phyloP scores from a whole-genome alignment of 2,113 vertebrate genomes.

The Lophura nycthemera region DNA sequence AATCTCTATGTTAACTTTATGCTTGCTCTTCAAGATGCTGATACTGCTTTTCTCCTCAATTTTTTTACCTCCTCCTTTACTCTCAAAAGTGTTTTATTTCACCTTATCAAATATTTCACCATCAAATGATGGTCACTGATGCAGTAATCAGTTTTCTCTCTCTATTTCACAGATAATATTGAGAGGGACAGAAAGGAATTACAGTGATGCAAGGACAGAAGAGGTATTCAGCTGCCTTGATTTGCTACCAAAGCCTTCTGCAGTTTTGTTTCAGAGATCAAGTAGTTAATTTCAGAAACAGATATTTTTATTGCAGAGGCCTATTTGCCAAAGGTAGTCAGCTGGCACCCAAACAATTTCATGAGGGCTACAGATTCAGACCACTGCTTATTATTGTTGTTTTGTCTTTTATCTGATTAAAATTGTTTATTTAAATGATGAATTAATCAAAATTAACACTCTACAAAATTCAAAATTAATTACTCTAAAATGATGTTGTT shows the following conservation, averaged over 20 bases:
- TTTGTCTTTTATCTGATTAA: background rate
- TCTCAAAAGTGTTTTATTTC: constrained; percentile 29
- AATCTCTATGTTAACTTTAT: background rate
- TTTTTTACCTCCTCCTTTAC: background rate
- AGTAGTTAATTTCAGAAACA: background rate
- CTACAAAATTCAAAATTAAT: no score
- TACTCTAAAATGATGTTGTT: accelerated
- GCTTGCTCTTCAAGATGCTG: background rate
- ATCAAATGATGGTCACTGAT: background rate
- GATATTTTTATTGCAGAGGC: background rate
- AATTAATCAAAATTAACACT: background rate
- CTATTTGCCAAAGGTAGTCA: background rate
- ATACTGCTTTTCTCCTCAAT: constrained; percentile 16
- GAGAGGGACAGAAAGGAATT: background rate
- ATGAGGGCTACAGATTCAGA: background rate
- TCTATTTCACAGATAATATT: constrained; percentile 2
- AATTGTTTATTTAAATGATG: background rate
- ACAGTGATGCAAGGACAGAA: background rate
- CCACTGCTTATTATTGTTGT: background rate
- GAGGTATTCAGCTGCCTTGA: background rate
- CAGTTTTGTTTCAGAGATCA: background rate
- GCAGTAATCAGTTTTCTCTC: background rate
- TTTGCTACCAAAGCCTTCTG: background rate
- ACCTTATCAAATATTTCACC: background rate
- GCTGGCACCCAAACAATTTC: background rate